These are phyloP conservation scores for Bellardia pandia DNA, from an alignment of 2,888 invertebrate species.

Conservation along the genomic window DNA sequence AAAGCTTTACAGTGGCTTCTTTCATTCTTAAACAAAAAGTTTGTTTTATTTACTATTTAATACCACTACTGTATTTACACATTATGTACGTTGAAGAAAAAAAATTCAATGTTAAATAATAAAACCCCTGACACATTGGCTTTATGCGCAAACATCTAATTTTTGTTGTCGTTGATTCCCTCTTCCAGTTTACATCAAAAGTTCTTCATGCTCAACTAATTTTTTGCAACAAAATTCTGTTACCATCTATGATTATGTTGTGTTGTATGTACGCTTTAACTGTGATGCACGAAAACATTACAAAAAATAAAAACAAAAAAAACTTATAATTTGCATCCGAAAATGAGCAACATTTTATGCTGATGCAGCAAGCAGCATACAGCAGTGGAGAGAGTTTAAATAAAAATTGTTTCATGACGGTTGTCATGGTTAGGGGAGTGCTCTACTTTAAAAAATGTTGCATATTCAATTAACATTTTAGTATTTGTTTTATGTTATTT, in stretches of 20 bases:
- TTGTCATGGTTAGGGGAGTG: too few relatives aligned
- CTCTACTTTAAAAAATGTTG: too few relatives aligned
- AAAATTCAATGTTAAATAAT: constrained; percentile 15
- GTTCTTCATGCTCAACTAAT: constrained; percentile 24
- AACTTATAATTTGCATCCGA: background rate
- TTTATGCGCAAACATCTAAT: constrained; percentile 7
- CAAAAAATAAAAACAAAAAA: background rate
- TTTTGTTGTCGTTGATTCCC: constrained; percentile 9
- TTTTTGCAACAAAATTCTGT: constrained; percentile 7
- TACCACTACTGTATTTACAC: background rate
- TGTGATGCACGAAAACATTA: background rate
- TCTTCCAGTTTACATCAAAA: background rate
- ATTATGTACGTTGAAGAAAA: background rate
- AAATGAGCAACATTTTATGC: constrained; percentile 4
- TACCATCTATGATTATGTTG: constrained; percentile 7
- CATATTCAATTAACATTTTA: too few relatives aligned
- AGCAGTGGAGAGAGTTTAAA: background rate
- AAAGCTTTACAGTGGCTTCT: background rate
- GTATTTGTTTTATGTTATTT: too few relatives aligned
- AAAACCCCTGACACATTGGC: constrained; percentile 20
- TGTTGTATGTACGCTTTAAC: background rate
- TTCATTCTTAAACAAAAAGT: background rate
- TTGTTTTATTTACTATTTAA: background rate
- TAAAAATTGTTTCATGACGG: too few relatives aligned
- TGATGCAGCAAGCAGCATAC: background rate